A percentile compares a stretch with the other conserved stretches of the same genome.
Evolutionary conservation across 2,888 invertebrate species (phyloP).

Genomic region (Tethea ocularis): DNA sequence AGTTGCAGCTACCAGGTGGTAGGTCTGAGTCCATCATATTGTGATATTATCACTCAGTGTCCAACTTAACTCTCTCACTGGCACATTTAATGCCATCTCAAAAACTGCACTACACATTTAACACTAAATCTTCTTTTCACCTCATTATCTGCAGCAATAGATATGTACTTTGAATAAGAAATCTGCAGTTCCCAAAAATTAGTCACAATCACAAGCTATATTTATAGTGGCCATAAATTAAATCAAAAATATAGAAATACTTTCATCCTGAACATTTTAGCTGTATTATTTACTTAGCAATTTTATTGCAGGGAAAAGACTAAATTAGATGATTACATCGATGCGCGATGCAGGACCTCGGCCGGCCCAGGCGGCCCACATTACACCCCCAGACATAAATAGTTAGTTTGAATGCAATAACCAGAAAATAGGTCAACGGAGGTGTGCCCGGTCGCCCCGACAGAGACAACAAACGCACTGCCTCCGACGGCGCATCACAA

Average conservation of each 20-base stretch:
- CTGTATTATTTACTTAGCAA: neutral
- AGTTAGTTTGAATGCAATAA: conserved; percentile 79
- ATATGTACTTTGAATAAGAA: conserved; percentile 15
- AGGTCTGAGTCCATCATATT: conserved; percentile 80
- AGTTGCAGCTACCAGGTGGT: conserved; percentile 80
- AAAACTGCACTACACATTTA: conserved; percentile 45
- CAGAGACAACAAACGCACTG: conserved; percentile 67
- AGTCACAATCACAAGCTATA: neutral
- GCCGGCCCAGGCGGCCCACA: conserved; percentile 71
- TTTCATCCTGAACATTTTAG: no score
- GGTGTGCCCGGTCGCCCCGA: conserved; percentile 78
- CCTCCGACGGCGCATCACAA: conserved; percentile 60
- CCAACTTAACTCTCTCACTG: conserved; percentile 36
- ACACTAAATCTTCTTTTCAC: conserved; percentile 25
- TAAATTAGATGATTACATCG: neutral
- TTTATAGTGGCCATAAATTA: conserved; percentile 2
- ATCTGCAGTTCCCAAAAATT: neutral
- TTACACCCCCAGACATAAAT: conserved; percentile 76
- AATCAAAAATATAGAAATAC: neutral
- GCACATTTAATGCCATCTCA: conserved; percentile 49
- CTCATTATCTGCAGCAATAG: conserved; percentile 31
- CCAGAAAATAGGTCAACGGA: conserved; percentile 83
- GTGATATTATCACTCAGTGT: conserved; percentile 40
- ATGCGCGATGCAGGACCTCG: conserved; percentile 60
- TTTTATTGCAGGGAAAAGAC: neutral